Evolutionary conservation across 2,797 vertebrate genomes (phyloP).

Genomic region (Chaetodon trifasciatus): DNA sequence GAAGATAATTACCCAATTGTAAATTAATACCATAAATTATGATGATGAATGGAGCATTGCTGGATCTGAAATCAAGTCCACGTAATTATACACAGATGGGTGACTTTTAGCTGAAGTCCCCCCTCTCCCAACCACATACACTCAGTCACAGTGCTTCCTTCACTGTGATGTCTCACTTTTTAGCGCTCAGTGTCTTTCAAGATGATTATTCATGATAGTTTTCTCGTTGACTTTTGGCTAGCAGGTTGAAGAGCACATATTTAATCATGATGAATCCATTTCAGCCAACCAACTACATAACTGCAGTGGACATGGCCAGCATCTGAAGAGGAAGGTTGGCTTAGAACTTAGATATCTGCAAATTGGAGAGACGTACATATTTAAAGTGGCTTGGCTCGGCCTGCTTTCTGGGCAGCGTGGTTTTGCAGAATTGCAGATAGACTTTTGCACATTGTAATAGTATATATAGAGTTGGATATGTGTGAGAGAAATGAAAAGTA

Average conservation of each 20-base stretch:
- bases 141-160: conserved; percentile 37
- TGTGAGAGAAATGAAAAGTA: conserved; percentile 58
- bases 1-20: conserved; percentile 45
- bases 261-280: conserved; percentile 34
- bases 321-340: conserved; percentile 28
- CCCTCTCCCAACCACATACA: conserved; percentile 25
- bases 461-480: conserved; percentile 3
- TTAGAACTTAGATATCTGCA: conserved; percentile 10
- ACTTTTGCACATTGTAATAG: not conserved
- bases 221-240: conserved; percentile 39
- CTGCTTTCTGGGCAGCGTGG: conserved; percentile 11
- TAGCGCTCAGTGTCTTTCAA: conserved; percentile 30
- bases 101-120: conserved; percentile 41
- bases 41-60: conserved; percentile 49
- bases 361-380: conserved; percentile 18
- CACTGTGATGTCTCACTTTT: conserved; percentile 39
- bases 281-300: conserved; percentile 32
- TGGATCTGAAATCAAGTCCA: conserved; percentile 51
- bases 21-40: conserved; percentile 59
- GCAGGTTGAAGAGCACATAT: conserved; percentile 29
- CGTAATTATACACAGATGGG: conserved; percentile 75
- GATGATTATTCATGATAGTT: conserved; percentile 36
- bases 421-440: conserved; percentile 29
- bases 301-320: conserved; percentile 25
- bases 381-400: conserved; percentile 8